Evolutionary conservation across 2,797 vertebrate genomes (phyloP), one percentile per base, ranked within the genome.

Genomic region (Lophius americanus): DNA sequence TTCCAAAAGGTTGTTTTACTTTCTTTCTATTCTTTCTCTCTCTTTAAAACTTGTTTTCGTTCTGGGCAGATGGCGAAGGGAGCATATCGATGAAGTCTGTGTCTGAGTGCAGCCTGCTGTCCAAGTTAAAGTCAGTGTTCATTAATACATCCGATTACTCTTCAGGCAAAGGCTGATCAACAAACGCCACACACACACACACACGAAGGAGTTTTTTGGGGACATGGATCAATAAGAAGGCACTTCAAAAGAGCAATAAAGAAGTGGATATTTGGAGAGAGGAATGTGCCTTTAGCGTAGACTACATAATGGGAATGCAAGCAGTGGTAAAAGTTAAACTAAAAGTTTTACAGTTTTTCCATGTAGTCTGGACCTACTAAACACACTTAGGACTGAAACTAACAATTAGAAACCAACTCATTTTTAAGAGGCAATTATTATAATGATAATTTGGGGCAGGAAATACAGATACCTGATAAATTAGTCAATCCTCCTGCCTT

Each of bases 71-170:
- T 58, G 12, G 78, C 38, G 42, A 60, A 57, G 70, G 54, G 78
- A 88, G 82, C 76, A 62, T 86, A 91, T 91, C 65, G 85, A 92
- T 72, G 61, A 50, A 62, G 76, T 80, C 77, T 81, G 83, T 75
- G 86, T 86, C 83, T 85, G 82, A 85, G 84, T 76, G 79, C 84
- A 84, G 68, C 73, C 67, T 38, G 74, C 76, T 83, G 85, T 85
- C 82, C 77, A 74, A 87, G 74, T 83, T 84, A 57, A 88, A 87
- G 75, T 76, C 80, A 60, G 73, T 43, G 63, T 82, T 89, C 89
- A 91, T 91, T 92, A 89, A 93, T 90, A 82, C 81, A 74, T 82
- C 80, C 64, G 87, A 91, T 89, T 87, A 85, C 85, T 82, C 82
- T 82, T 80, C 54, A 77, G 71, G 71, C 78, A 75, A 78, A 76